Evolutionary conservation across 2,797 vertebrate genomes (phyloP).

Genomic region (Heterohyrax brucei): DNA sequence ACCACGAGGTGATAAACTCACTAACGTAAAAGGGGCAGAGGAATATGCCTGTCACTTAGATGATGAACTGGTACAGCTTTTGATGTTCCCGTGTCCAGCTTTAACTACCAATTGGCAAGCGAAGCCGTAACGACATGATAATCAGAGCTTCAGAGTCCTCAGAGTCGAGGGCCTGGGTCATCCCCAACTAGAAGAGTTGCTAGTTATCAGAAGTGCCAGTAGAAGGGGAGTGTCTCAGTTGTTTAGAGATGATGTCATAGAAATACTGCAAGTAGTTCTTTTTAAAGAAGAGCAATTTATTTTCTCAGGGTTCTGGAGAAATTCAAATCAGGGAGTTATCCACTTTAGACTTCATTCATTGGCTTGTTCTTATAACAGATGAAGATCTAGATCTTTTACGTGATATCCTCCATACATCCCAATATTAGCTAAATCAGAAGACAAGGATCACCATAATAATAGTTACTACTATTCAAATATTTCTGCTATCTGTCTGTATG

Average conservation of each 20-base stretch:
- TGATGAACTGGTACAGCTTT: background rate
- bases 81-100: background rate
- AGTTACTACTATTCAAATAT: background rate
- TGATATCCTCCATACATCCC: background rate
- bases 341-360: background rate
- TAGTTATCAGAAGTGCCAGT: no score
- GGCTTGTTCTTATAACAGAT: background rate
- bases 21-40: background rate
- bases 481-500: background rate
- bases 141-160: background rate
- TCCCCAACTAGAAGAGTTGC: background rate
- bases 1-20: constrained; percentile 26
- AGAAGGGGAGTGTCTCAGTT: no score
- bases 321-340: background rate
- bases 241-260: no score
- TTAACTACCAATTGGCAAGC: background rate
- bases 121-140: background rate
- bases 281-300: no score
- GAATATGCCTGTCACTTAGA: background rate
- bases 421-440: constrained; percentile 7
- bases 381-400: background rate
- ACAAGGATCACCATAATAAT: background rate
- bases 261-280: no score
- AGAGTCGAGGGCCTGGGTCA: background rate
- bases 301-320: no score